A percentile compares a stretch with the other conserved stretches of the same genome.
phyloP scores from a whole-genome alignment of 2,888 invertebrate species.

The Callimorpha dominula region DNA sequence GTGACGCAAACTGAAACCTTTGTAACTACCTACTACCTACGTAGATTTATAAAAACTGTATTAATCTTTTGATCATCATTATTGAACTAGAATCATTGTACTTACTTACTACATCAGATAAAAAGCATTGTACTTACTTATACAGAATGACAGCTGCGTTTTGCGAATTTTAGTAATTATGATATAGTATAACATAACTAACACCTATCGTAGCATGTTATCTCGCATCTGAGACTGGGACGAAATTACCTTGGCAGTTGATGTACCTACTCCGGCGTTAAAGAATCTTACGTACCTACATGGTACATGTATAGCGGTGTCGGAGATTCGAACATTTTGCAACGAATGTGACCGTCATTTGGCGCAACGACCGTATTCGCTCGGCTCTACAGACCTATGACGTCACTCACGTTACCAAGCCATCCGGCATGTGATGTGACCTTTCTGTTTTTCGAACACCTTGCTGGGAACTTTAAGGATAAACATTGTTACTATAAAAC shows the following conservation, averaged over 20 bases:
- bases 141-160: constrained; percentile 10
- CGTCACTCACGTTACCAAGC: constrained; percentile 45
- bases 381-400: constrained; percentile 43
- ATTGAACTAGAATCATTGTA: neutral
- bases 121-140: neutral
- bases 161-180: constrained; percentile 18
- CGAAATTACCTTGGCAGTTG: constrained; percentile 26
- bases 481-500: constrained; percentile 3
- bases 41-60: constrained; percentile 20
- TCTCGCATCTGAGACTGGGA: constrained; percentile 23
- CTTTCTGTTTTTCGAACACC: constrained; percentile 49
- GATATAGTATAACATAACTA: neutral
- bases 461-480: constrained; percentile 26
- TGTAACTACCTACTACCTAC: constrained; percentile 20
- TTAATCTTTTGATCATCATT: constrained; percentile 4
- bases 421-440: constrained; percentile 52
- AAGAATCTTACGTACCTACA: constrained; percentile 17
- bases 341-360: constrained; percentile 57
- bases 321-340: constrained; percentile 48
- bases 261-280: constrained; percentile 11
- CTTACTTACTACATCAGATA: neutral
- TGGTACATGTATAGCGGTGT: constrained; percentile 22
- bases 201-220: constrained; percentile 25
- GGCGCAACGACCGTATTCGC: constrained; percentile 51
- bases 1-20: constrained; percentile 40